Base-by-base conservation (phyloP, 1,140 invertebrate species). In the Drosophila saltans region DNA sequence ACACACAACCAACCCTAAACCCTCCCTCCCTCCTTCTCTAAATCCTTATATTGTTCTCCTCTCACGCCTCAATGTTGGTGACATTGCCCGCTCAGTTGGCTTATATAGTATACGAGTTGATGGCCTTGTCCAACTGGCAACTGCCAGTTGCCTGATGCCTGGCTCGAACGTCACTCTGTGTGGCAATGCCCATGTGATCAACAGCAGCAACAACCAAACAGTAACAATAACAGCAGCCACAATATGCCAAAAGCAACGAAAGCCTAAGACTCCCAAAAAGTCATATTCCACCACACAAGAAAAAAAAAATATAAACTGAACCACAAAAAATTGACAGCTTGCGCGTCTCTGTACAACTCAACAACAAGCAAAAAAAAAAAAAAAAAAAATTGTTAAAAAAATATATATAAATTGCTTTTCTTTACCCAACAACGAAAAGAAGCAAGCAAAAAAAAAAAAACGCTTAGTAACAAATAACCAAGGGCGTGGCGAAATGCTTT, bases 1-100 rank as follows among this genome's bases (percentile, higher is more conserved):
- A 43, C 59, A 43, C 45, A 52, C 45, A 10, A 2, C 21, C 21
- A 24, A 7, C 45, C 45, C 45, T 16, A 16, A 16, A 16, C 16
- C 45, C 7, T 6, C 21, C 45, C 6, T 7, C 21, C 7, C 16
- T 4, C 45, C 43, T n/a, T 16, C 16, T 4, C 45, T 48, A 8
- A 16, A 21, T 48, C 45, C 45, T 3, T 3, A 10, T 21, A 21
- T 24, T 8, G 8, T 24, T 0, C 45, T 24, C 21, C 21, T 21
- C 8, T 26, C 30, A 36, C 33, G 62, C 56, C 66, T 70, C 69
- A 65, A 65, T 78, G 84, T 75, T 75, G 65, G 68, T 83, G 81
- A 83, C 80, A 80, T 83, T 85, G 81, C 77, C 71, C 66, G 77
- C 80, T 80, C 69, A 74, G 79, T 80, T 81, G 75, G 72, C 67